Evolutionary conservation across 2,797 vertebrate genomes (phyloP), one percentile per base, ranked within the genome.

Genomic region (Sebastes steindachneri): DNA sequence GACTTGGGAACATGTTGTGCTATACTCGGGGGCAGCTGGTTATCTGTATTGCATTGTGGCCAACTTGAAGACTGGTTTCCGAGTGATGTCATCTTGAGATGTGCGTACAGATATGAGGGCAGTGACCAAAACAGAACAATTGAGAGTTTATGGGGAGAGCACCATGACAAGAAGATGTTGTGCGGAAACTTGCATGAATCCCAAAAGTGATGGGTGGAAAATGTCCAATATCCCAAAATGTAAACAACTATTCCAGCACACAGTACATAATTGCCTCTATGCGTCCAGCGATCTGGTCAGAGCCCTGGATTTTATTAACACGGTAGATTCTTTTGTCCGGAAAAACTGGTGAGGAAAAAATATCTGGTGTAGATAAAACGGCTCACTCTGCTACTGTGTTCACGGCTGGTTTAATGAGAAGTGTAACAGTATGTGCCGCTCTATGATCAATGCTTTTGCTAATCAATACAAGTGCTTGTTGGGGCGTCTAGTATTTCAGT

Each of bases 31-130:
- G 35, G 23, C 35, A 60, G 54, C 64, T 66, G 29, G 68, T 76
- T 77, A 66, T 81, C 37, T 48, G 63, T 70, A 33, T 83, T 55
- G 4, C 58, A 41, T 37, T 79, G 70, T 74, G 78, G 75, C 41
- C 51, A 69, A 73, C 41, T 48, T 77, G 75, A 87, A 80, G 59
- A 62, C 75, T 51, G 33, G 45, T 77, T 84, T 80, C 54, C 4
- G 12, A 68, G n/a, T 87, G 75, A 75, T 66, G 45, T 73, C 78
- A 84, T 79, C 57, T 82, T 67, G 57, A 75, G 59, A 62, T 69
- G 62, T 75, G 64, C 4, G 0, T 68, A 57, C 37, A 60, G 74
- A 79, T 51, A 54, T 23, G 14, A 63, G 53, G 41, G 41, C 33
- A 23, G 45, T 41, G 76, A 87, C 82, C 64, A 79, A 62, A 84